Evolutionary conservation across 2,888 invertebrate species (phyloP).

Genomic region (Tenthredo amoena): DNA sequence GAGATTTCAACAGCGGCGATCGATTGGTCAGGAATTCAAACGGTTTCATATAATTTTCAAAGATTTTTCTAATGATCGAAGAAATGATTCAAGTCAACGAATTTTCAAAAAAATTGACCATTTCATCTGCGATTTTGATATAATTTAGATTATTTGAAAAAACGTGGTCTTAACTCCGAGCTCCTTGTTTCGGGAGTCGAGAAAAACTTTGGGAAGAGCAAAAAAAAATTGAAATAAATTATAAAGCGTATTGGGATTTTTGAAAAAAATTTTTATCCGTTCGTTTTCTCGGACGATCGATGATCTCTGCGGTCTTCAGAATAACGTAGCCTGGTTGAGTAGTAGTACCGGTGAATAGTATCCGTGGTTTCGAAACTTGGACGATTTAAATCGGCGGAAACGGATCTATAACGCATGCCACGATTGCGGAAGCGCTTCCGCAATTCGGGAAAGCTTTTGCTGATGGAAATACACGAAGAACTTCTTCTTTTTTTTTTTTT

Average conservation of each 20-base stretch:
- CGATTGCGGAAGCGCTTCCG: slow-evolving; percentile 28
- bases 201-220: too few species aligned
- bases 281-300: neutral
- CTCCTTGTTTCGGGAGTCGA: too few species aligned
- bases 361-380: neutral
- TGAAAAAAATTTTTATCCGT: neutral
- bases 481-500: neutral
- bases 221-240: neutral
- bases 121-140: too few species aligned
- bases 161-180: too few species aligned
- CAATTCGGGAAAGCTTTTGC: slow-evolving; percentile 15
- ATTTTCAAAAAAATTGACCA: too few species aligned
- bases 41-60: too few species aligned
- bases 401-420: slow-evolving; percentile 26
- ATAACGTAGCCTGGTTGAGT: neutral
- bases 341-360: neutral
- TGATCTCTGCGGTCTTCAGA: neutral
- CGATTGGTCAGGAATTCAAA: too few species aligned
- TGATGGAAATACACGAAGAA: neutral
- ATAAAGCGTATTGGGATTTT: neutral
- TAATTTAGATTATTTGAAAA: too few species aligned
- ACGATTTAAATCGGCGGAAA: slow-evolving; percentile 14
- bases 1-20: too few species aligned
- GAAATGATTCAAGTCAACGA: too few species aligned
- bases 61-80: too few species aligned